Evolutionary conservation across 1,140 invertebrate species (phyloP), one percentile per base, ranked within the genome.

Genomic region (Neotoxoptera formosana): DNA sequence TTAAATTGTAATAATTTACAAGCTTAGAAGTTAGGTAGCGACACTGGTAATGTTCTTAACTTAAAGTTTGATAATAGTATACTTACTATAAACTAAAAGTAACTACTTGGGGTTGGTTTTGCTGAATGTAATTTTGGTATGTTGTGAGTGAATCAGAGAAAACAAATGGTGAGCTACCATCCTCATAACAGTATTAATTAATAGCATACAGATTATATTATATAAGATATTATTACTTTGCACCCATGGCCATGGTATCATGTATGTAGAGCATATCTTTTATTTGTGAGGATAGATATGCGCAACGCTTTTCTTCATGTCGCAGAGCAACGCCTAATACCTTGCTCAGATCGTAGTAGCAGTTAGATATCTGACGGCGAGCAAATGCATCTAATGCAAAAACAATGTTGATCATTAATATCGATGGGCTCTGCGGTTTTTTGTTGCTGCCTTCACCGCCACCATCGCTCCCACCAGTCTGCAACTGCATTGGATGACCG

Each of bases 281-380:
- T 94, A 98, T 98, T 96, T 99, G 97, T 94, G 97, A 96, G 36
- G 97, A 97, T n/a, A 99, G 95, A 96, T 98, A 99, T 36, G 97
- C 97, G 95, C 97, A 97, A 94, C 98, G 96, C 94, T 97, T 97
- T 96, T 99, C 98, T 96, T 99, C 99, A 95, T 98, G 97, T 88
- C 97, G 96, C 25, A 99, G 95, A 48, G 98, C 98, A 94, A 98
- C 97, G 1, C 98, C 98, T 84, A 99, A 95, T 95, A 95, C 96
- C 96, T 98, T 97, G 94, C 98, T 99, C 67, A 99, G 95, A 95
- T 99, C 98, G 95, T 99, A 98, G 95, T 99, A 99, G 95, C 98
- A 98, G 95, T 98, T 98, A 0, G 99, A 98, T 94, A 99, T 97
- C 90, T 98, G 99, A 95, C 98, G 98, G 95, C 97, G 98, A 48